Percentiles rank a stretch among this genome's conserved stretches.
These are phyloP conservation scores for Cottoperca gobio DNA, from an alignment of 2,797 vertebrate genomes.

Conservation along the genomic window DNA sequence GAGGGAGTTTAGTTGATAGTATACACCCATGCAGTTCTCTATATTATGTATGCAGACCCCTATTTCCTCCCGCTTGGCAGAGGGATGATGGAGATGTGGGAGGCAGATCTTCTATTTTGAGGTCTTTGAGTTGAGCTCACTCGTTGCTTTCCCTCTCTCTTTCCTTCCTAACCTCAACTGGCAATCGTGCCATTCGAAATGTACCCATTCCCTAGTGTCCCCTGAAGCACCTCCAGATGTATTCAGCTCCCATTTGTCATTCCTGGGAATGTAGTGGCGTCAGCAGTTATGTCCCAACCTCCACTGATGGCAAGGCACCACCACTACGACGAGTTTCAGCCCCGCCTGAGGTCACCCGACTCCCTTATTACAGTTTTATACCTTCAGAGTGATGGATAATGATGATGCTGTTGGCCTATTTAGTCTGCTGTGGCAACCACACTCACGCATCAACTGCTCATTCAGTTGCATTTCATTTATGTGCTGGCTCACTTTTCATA, in stretches of 20 bases:
- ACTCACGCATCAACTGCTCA: conserved; percentile 48
- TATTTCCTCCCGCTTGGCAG: conserved; percentile 30
- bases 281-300: conserved; percentile 81
- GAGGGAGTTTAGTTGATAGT: conserved; percentile 4
- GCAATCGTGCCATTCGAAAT: conserved; percentile 72
- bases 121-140: conserved; percentile 50
- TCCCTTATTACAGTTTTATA: conserved; percentile 77
- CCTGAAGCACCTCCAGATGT: conserved; percentile 79
- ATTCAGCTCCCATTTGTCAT: conserved; percentile 85
- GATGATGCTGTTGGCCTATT: conserved; percentile 76
- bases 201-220: conserved; percentile 76
- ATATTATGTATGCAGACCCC: conserved; percentile 36
- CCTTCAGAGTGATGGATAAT: conserved; percentile 74
- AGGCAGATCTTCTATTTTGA: conserved; percentile 68
- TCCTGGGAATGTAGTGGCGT: conserved; percentile 80
- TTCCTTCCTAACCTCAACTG: conserved; percentile 66
- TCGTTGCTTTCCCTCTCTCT: conserved; percentile 48
- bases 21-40: conserved; percentile 5
- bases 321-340: conserved; percentile 62
- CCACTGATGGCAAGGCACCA: conserved; percentile 61
- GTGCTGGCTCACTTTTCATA: conserved; percentile 9
- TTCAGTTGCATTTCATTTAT: conserved; percentile 57
- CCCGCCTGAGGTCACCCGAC: conserved; percentile 75
- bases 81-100: conserved; percentile 63
- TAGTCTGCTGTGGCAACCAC: conserved; percentile 60